Evolutionary conservation across 2,797 vertebrate species (phyloP).

Genomic region (Acanthurus tractus): DNA sequence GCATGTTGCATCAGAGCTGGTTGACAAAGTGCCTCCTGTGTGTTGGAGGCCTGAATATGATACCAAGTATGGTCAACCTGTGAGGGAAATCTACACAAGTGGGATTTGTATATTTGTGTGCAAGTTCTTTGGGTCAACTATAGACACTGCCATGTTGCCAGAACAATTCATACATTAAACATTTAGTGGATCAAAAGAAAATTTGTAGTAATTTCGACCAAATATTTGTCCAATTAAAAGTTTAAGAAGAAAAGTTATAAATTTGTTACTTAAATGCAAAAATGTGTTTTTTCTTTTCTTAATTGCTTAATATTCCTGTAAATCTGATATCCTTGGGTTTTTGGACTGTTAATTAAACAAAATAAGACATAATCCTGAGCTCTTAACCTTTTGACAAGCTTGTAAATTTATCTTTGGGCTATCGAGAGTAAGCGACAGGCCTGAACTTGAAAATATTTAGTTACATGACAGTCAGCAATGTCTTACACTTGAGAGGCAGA

Average conservation of each 20-base stretch:
- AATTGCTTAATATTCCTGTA: not conserved
- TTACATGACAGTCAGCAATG: not conserved
- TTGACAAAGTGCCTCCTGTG: slow-evolving; percentile 2
- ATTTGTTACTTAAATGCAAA: not conserved
- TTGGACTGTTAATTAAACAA: not conserved
- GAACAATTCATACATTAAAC: too few relatives aligned
- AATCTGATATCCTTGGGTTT: not conserved
- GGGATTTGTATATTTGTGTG: not conserved
- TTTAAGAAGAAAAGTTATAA: too few relatives aligned
- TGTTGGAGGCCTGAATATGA: slow-evolving; percentile 17
- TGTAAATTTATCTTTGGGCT: not conserved
- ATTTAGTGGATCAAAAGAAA: not conserved
- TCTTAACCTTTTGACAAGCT: not conserved
- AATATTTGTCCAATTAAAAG: too few relatives aligned
- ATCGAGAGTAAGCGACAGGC: not conserved
- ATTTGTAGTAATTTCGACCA: not conserved
- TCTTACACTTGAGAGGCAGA: not conserved
- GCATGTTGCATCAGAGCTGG: slow-evolving; percentile 55
- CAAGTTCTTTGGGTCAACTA: not conserved
- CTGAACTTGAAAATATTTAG: too few relatives aligned
- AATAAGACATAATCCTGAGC: not conserved
- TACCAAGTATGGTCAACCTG: slow-evolving; percentile 22
- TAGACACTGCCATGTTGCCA: not conserved
- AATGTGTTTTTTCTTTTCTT: not conserved
- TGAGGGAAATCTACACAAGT: slow-evolving; percentile 4